Evolutionary conservation across 2,888 invertebrate species (phyloP), one percentile per base, ranked within the genome.

Genomic region (Horisme vitalbata): DNA sequence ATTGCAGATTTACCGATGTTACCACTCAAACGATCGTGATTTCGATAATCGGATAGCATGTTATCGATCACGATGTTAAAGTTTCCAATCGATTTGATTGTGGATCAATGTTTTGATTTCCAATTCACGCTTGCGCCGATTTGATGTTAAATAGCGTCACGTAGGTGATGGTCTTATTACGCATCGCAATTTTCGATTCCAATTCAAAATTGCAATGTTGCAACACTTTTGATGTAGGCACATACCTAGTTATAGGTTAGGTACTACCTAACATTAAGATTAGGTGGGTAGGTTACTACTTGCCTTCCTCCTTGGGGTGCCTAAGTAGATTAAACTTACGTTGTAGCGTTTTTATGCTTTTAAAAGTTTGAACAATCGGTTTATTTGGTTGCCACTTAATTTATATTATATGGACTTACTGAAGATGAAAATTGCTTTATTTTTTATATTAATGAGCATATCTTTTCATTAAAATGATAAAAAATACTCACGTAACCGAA

Each of bases 71-170:
- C 84, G 86, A 85, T 65, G 80, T 61, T 79, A 79, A 82, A 74
- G 79, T 79, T 81, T 85, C 83, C 80, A 86, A 83, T 86, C 75
- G 86, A 74, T 79, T 83, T 83, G 86, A 88, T 84, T 82, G 85
- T 77, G 79, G 71, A 83, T 78, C 80, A 76, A 79, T 81, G 89
- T 88, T 89, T 88, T 88, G 89, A 88, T 89, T 87, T 89, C 82
- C 86, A 89, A 88, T 89, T 88, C 87, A 80, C 86, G 86, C 86
- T 82, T 84, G 82, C 85, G 73, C 75, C 76, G 80, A 80, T 83
- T 83, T 70, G 75, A 79, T 73, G 83, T 79, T 89, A 89, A 89
- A 88, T 85, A 86, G 88, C 82, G 72, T 84, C 89, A 89, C 89
- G 88, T 87, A 88, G 71, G 52, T 65, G 68, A 68, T 61, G 66